Evolutionary conservation across 2,797 vertebrate species (phyloP).

Genomic region (Hippocampus kuda): DNA sequence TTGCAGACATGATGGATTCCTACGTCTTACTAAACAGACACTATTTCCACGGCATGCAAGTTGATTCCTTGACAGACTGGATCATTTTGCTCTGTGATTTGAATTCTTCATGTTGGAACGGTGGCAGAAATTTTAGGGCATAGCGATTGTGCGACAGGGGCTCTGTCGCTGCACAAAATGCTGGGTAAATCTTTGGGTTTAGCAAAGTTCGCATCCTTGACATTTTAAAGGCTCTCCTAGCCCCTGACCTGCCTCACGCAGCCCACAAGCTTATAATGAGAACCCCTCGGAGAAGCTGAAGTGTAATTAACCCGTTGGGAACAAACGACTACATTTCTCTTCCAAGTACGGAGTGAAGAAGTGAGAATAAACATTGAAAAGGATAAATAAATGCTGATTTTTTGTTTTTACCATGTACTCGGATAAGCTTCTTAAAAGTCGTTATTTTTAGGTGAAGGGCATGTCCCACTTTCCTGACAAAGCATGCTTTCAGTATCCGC

Average conservation of each 20-base stretch:
- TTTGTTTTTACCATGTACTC: neutral
- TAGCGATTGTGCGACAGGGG: neutral
- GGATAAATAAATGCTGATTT: neutral
- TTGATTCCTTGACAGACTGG: too few relatives aligned
- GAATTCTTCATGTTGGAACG: too few relatives aligned
- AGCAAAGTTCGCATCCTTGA: neutral
- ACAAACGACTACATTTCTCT: neutral
- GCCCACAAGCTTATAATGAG: conserved; percentile 41
- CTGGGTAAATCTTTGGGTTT: neutral
- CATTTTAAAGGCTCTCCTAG: conserved; percentile 9
- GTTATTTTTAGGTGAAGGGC: neutral
- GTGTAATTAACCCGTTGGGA: conserved; percentile 6
- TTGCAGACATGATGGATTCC: too few relatives aligned
- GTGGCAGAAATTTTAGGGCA: neutral
- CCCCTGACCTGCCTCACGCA: conserved; percentile 41
- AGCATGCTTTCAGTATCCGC: neutral
- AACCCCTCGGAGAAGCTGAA: conserved; percentile 11
- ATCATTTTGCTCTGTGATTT: too few relatives aligned
- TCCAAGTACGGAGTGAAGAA: neutral
- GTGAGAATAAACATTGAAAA: too few relatives aligned
- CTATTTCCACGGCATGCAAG: too few relatives aligned
- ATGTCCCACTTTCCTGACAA: neutral
- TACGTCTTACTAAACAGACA: too few relatives aligned
- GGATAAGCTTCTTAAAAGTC: neutral
- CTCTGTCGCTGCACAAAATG: neutral